Conservation (phyloP, 2,797 vertebrate species). For the Liparis tanakae region DNA sequence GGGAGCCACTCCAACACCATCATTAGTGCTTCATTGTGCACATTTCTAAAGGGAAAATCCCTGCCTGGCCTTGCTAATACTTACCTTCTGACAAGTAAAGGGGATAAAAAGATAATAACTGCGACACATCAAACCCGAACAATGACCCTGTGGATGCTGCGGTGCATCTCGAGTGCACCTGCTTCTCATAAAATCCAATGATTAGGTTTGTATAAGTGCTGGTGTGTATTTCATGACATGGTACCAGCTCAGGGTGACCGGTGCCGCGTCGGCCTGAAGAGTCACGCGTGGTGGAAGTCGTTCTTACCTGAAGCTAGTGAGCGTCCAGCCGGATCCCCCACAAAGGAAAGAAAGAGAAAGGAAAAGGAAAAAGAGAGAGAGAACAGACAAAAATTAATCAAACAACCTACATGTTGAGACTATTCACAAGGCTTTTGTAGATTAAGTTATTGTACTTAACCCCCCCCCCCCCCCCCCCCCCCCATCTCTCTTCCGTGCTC, state of each 20-base stretch:
- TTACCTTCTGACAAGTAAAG: conserved; percentile 9
- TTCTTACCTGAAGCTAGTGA: conserved; percentile 89
- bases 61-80: not conserved
- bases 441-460: conserved; percentile 15
- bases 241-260: not conserved
- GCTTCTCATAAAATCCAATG: not conserved
- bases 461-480: not conserved
- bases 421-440: conserved; percentile 19
- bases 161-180: not conserved
- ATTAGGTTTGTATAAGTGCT: not conserved
- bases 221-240: not conserved
- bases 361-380: conserved; percentile 10
- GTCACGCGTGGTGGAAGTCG: conserved; percentile 2
- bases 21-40: not conserved
- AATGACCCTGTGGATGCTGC: not conserved
- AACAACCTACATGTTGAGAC: not conserved
- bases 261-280: conserved; percentile 1
- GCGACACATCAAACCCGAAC: not conserved
- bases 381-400: not conserved
- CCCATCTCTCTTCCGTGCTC: not conserved
- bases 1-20: not conserved
- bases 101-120: conserved; percentile 24
- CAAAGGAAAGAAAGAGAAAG: conserved; percentile 12
- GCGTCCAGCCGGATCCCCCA: conserved; percentile 40
- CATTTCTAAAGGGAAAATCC: not conserved